Percentiles rank a stretch among this genome's conserved stretches.
These are phyloP conservation scores for Isoperla grammatica DNA, from an alignment of 2,888 invertebrate species.

Conservation along the genomic window DNA sequence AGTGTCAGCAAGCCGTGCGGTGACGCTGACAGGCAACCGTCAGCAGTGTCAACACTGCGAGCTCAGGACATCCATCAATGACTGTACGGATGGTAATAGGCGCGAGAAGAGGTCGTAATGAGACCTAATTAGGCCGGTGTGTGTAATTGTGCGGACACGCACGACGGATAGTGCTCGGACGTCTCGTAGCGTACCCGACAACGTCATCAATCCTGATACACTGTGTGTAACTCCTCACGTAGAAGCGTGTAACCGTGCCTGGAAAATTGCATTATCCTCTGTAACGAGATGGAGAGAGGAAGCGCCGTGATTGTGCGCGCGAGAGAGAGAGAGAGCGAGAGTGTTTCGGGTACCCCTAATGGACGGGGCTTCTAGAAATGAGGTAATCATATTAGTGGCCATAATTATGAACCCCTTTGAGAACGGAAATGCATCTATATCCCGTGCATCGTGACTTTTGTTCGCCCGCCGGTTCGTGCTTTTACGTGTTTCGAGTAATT, in stretches of 20 bases:
- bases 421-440: slow-evolving; percentile 66
- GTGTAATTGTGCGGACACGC: not conserved
- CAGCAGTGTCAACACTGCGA: no score
- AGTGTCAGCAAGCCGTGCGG: no score
- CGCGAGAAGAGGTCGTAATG: not conserved
- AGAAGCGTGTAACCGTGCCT: not conserved
- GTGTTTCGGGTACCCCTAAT: no score
- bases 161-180: not conserved
- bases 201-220: slow-evolving; percentile 13
- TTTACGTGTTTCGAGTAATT: slow-evolving; percentile 31
- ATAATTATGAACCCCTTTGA: slow-evolving; percentile 58
- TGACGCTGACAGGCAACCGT: no score
- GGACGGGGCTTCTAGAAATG: slow-evolving; percentile 40
- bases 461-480: slow-evolving; percentile 33
- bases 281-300: slow-evolving; percentile 1
- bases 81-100: not conserved
- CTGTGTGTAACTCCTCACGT: no score
- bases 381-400: slow-evolving; percentile 60
- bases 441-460: slow-evolving; percentile 47
- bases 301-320: slow-evolving; percentile 1
- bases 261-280: not conserved
- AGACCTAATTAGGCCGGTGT: not conserved
- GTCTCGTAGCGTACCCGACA: not conserved
- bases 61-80: slow-evolving; percentile 9
- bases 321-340: slow-evolving; percentile 13